A percentile compares a stretch with the other conserved stretches of the same genome.
phyloP scores from a whole-genome alignment of 35 echinoderm and acorn worm genomes.

The Lytechinus variegatus region DNA sequence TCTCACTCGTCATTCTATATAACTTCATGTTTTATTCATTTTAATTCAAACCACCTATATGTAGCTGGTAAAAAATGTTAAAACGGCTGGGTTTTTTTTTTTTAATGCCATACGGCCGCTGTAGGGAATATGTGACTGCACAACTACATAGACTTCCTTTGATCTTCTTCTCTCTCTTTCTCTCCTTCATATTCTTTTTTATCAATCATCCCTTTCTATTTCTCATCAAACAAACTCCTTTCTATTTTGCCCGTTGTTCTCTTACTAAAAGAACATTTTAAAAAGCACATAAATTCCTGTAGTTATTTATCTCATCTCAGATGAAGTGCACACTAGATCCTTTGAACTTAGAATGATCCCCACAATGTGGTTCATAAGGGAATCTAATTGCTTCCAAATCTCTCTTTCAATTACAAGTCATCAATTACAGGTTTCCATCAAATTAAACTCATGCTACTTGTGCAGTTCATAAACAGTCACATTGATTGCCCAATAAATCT shows the following conservation, averaged over 20 bases:
- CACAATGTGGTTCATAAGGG: not conserved
- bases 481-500: not conserved
- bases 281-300: not conserved
- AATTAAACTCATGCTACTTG: not conserved
- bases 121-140: no score
- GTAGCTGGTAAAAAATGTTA: no score
- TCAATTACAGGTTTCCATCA: not conserved
- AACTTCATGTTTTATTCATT: no score
- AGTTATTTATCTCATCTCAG: not conserved
- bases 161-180: not conserved
- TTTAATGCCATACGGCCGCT: no score
- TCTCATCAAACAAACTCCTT: not conserved
- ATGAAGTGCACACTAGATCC: not conserved
- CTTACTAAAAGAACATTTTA: not conserved
- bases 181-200: not conserved
- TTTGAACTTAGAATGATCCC: not conserved
- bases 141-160: no score
- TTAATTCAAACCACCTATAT: no score
- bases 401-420: not conserved
- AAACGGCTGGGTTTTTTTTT: no score
- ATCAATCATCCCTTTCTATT: not conserved
- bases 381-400: not conserved
- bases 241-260: not conserved
- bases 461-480: not conserved
- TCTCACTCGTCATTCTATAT: no score